A percentile compares a stretch with the other conserved stretches of the same genome.
phyloP scores from a whole-genome alignment of 2,797 vertebrate species.

The Hydrophis major region DNA sequence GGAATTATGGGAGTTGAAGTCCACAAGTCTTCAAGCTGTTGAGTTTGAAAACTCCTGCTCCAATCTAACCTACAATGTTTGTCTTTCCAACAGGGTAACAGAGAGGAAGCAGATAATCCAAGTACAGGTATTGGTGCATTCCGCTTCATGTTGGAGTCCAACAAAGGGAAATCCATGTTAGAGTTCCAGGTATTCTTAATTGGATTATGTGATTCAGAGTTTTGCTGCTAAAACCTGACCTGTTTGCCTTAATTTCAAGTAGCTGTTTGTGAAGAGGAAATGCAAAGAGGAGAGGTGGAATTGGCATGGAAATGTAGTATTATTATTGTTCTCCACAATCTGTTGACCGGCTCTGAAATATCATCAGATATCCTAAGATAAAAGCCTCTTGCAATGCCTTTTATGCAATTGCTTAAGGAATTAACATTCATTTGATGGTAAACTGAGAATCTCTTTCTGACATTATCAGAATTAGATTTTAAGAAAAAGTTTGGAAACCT shows the following conservation, averaged over 20 bases:
- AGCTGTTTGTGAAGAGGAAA: background rate
- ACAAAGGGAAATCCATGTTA: conserved; percentile 98
- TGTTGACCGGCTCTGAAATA: background rate
- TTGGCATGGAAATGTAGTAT: background rate
- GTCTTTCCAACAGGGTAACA: conserved; percentile 80
- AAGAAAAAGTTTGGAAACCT: background rate
- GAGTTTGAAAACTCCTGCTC: too few species aligned
- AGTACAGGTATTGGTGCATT: conserved; percentile 96
- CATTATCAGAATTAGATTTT: background rate
- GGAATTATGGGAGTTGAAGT: too few species aligned
- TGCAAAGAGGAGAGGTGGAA: background rate
- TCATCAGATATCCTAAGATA: background rate
- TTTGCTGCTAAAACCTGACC: background rate
- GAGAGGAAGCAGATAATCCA: conserved; percentile 93
- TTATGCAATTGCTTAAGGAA: background rate
- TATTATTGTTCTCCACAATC: too few species aligned
- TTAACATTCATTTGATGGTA: background rate
- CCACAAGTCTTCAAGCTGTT: too few species aligned
- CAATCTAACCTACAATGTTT: background rate
- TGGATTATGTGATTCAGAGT: background rate
- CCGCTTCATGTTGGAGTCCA: conserved; percentile 98
- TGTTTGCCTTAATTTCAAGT: background rate
- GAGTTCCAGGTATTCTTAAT: conserved; percentile 87
- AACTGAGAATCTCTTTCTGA: background rate
- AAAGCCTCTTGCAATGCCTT: background rate